These are phyloP conservation scores for Ichneumoninae sp. DNA, from an alignment of 2,888 invertebrate species.

Conservation along the genomic window DNA sequence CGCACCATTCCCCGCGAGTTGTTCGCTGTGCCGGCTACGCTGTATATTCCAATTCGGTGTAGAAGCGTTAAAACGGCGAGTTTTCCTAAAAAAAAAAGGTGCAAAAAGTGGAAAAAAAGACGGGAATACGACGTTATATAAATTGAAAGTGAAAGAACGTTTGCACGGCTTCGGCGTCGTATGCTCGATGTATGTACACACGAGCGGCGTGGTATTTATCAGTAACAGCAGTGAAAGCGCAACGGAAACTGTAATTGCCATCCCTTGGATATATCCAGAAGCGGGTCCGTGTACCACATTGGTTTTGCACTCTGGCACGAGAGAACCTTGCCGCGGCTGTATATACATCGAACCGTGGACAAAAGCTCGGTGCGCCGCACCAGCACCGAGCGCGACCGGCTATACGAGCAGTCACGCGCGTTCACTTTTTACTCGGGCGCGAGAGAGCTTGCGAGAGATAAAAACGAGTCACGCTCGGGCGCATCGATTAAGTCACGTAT, in stretches of 20 bases:
- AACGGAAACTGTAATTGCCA: conserved; percentile 60
- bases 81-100: conserved; percentile 3
- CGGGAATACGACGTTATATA: conserved; percentile 38
- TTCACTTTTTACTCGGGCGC: conserved; percentile 44
- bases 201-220: conserved; percentile 23
- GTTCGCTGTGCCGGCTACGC: not conserved
- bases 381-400: not conserved
- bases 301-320: conserved; percentile 44
- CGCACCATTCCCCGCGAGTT: conserved; percentile 24
- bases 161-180: not conserved
- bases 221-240: conserved; percentile 38
- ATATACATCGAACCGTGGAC: conserved; percentile 13
- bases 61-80: conserved; percentile 35
- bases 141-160: conserved; percentile 52
- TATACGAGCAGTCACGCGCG: conserved; percentile 53
- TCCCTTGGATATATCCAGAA: conserved; percentile 50
- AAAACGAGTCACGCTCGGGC: conserved; percentile 63
- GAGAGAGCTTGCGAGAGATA: conserved; percentile 58
- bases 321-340: conserved; percentile 12
- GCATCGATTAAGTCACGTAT: conserved; percentile 69
- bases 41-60: conserved; percentile 8
- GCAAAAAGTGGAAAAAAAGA: not conserved
- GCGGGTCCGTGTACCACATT: conserved; percentile 53
- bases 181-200: not conserved
- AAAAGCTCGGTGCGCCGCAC: conserved; percentile 29